Base-by-base conservation (phyloP, 2,888 invertebrate genomes). In the Diploptera punctata region DNA sequence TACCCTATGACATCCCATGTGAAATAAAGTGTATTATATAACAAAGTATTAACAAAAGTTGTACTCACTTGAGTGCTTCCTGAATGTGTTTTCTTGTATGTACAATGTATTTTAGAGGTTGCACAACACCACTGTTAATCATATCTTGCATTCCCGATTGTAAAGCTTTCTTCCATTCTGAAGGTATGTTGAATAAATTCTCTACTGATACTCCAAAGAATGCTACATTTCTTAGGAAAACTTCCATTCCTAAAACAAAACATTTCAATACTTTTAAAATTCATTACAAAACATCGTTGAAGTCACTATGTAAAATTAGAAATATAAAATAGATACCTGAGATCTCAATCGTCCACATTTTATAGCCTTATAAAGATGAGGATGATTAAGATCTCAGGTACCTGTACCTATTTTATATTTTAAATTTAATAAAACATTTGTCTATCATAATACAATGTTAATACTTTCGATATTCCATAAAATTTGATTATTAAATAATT, bases 161-260 rank as follows among this genome's bases (percentile, higher is more conserved):
- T 33, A 88, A 84, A 29, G 83, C 81, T 69, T 80, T 77, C 83
- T 87, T 87, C 67, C 85, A 84, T 29, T 81, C 82, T 38, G 80
- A 78, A 57, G 79, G 80, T 62, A 80, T 80, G 75, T 85, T 86
- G 80, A 88, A 86, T 72, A 89, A 80, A 7, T 87, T 84, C 78
- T 88, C 88, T 74, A 88, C 81, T 31, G 87, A 81, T 73, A 88
- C 87, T 70, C 88, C 88, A 80, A 87, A 87, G 81, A 89, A 86
- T 68, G 86, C 84, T 72, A 86, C 83, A 78, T 87, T 88, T 78
- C 85, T 86, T 76, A 88, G 79, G 79, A 89, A 87, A 31, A 87
- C 78, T 2, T 86, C 81, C 88, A 89, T 88, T 65, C 88, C 88
- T 84, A 76, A n/a, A 77, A 71, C 3, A 33, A 33, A 33, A 10